Evolutionary conservation across 1,140 invertebrate genomes (phyloP), one percentile per base, ranked within the genome.

Genomic region (Trissolcus basalis): DNA sequence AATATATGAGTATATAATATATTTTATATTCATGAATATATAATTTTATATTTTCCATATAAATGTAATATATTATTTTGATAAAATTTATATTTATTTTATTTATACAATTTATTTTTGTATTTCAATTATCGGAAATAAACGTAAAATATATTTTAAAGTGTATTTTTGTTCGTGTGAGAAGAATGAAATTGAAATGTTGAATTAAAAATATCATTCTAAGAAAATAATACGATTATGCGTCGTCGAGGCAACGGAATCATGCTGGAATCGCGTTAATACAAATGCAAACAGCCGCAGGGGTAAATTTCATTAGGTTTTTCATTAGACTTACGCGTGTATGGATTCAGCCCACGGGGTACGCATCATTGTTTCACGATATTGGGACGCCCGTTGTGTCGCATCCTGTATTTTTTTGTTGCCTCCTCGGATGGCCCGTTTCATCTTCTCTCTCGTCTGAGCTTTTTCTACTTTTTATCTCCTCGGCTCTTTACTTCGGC

Each of bases 401-500:
- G 44, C 44, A 4, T 13, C 41, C 15, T 44, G 14, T 45, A 45
- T 45, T 27, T 27, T 27, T 27, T n/a, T n/a, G 19, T 27, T 27
- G 19, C 1, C 19, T 27, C 19, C 2, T 27, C 19, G 19, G 19
- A 3, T 27, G 19, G 19, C 44, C 15, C 44, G 44, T 14, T 45
- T 45, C 44, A 15, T 45, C 14, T 45, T 16, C 14, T 15, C 8
- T 45, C 19, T 27, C 6, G 1, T 27, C 19, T 27, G 2, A 6
- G 19, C 6, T 27, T 27, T 27, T 27, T 27, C 19, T 27, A 27
- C 19, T 27, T 45, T 45, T 45, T 45, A 45, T 45, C 44, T 45
- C 13, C 7, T 15, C 1, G 10, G 16, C 54, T 56, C 43, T 56
- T 45, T 56, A 56, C 11, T 59, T 13, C 14, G 44, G 14, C 44